Base-by-base conservation (phyloP, 2,113 vertebrate species). In the Centropus bengalensis region DNA sequence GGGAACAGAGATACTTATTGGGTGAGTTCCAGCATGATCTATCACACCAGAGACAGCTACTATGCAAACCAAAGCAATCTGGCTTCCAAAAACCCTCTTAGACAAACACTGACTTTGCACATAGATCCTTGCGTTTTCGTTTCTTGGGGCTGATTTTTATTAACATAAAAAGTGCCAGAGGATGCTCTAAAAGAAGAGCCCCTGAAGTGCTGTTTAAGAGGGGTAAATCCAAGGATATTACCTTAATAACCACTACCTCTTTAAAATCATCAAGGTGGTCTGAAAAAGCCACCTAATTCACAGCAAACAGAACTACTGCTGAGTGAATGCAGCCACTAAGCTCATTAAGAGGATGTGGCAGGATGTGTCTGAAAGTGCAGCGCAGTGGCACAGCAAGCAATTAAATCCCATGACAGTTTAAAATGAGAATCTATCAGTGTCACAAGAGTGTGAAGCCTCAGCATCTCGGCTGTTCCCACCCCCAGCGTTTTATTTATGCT, bases 351-450 rank as follows among this genome's bases (percentile, higher is more conserved):
- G 94, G 96, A 97, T 96, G 97, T 97, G 96, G 95, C 91, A 86
- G 97, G 97, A 97, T 94, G 91, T 97, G 94, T 96, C 97, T 94
- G 91, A 97, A 97, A 98, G 97, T 96, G 96, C 96, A 96, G 88
- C 74, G 77, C 56, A 81, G 97, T 97, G 97, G 95, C 96, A 82
- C 91, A 81, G 95, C 91, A 96, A 98, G 98, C 97, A 98, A 98
- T 98, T 98, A 98, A 98, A 98, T 98, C 97, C 98, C 97, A 97
- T 96, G 98, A 98, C 98, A 98, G 96, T 98, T 98, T 96, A 97
- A 98, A 98, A 98, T 97, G 97, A 97, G 97, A 97, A 97, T 92
- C 97, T 96, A 96, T 95, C 84, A 96, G 96, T 98, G 97, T 97
- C 97, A 98, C 93, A 44, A 95, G 96, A 97, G 97, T 97, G 85